Base-by-base conservation (phyloP, 2,797 vertebrate genomes). In the Schizopygopsis malacanthus region DNA sequence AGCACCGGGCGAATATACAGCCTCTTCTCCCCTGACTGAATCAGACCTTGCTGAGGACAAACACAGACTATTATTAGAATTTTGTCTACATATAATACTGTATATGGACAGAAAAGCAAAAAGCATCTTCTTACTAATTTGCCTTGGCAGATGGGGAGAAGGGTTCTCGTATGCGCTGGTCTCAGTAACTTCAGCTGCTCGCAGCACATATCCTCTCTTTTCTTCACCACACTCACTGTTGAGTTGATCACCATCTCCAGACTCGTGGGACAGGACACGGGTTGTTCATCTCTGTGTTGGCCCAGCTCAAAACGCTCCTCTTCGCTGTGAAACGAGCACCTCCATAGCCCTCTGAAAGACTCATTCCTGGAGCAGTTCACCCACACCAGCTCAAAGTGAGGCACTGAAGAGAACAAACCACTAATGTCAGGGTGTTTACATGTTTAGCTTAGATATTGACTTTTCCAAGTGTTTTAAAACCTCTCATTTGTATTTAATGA, bases 301-400 rank as follows among this genome's bases (percentile, higher is more conserved):
- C 76, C 88, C 71, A 92, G 54, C 65, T 86, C 83, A 52, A 89
- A 87, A 11, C 9, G n/a, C 83, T 79, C 83, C 4, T 78, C 85
- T 56, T 87, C 85, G 70, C 85, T n/a, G 25, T 87, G 54, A 78
- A 92, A 85, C 0, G 79, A 86, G 65, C 90, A 92, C 33, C 39
- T 81, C 86, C 86, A 82, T 33, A 83, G 73, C 13, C 65, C 81
- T 13, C 41, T n/a, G 16, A 37, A 6, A 10, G 37, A 65, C 9
- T 88, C 70, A 54, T 43, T 72, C 43, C 75, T 72, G 2, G 54
- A 75, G 73, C 90, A 92, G 65, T 69, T 82, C n/a, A 89, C 72
- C 91, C 90, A 90, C n/a, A 89, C 81, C 59, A 92, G 22, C 82
- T 91, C 85, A 90, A 91, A 89, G 11, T 87, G 86, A 50, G 89